Evolutionary conservation across 2,113 vertebrate genomes (phyloP).

Genomic region (Psilopsiagon aurifrons): DNA sequence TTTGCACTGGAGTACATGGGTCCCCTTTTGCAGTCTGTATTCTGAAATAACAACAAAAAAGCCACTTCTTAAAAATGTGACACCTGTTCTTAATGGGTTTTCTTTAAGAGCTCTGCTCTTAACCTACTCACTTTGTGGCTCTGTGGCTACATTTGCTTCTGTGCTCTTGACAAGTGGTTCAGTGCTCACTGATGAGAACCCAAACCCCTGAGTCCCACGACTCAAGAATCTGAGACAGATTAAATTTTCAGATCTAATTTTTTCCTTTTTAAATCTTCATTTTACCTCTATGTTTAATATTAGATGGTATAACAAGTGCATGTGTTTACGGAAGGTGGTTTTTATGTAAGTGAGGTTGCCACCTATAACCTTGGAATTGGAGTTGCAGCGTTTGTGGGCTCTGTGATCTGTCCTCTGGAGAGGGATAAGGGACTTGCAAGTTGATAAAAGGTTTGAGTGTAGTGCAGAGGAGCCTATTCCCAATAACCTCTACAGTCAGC

Average conservation of each 20-base stretch:
- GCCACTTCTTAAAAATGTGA: background rate
- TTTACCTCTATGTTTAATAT: background rate
- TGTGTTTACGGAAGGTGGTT: background rate
- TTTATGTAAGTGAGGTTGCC: background rate
- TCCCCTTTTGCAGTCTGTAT: background rate
- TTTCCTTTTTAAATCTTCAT: background rate
- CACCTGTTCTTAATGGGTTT: background rate
- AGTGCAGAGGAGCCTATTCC: background rate
- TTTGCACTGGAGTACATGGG: rapidly evolving
- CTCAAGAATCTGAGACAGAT: background rate
- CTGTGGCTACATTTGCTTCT: background rate
- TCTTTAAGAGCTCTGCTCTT: background rate
- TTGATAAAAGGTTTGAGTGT: background rate
- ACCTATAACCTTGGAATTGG: background rate
- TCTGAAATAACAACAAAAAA: background rate
- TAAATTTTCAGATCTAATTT: background rate
- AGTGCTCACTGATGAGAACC: background rate
- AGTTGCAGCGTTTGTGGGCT: rapidly evolving
- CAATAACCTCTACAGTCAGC: background rate
- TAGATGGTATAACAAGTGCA: background rate
- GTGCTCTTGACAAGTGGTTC: background rate
- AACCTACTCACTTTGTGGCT: background rate
- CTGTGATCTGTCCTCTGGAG: background rate
- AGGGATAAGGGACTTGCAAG: background rate
- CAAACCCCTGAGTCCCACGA: background rate